Percentiles rank a stretch among this genome's conserved stretches.
These are phyloP conservation scores for Onthophagus taurus DNA, from an alignment of 1,140 invertebrate genomes.

Conservation along the genomic window DNA sequence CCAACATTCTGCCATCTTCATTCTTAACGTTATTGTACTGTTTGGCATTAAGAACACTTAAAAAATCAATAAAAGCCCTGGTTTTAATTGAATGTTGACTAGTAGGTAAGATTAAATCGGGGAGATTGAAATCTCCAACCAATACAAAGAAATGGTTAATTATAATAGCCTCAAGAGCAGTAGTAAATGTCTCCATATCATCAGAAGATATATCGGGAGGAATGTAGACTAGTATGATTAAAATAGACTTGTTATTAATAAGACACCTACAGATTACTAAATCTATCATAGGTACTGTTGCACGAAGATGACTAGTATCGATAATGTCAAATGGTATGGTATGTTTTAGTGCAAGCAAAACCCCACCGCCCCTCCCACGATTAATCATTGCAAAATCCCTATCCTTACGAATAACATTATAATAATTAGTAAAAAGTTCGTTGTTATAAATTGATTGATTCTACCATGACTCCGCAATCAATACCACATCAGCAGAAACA, in stretches of 20 bases:
- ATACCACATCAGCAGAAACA: too few species aligned
- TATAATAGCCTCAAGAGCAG: neutral
- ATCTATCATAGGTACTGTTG: neutral
- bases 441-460: too few species aligned
- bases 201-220: neutral
- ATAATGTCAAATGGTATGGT: neutral
- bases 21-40: neutral
- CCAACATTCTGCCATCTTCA: neutral
- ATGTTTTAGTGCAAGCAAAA: too few species aligned
- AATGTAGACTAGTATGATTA: neutral
- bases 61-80: neutral
- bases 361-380: too few species aligned
- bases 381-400: too few species aligned
- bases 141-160: neutral
- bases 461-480: too few species aligned
- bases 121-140: neutral
- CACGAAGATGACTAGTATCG: neutral
- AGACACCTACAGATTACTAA: conserved; percentile 3
- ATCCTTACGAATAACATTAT: too few species aligned
- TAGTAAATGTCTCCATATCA: conserved; percentile 3
- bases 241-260: neutral
- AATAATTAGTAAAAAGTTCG: too few species aligned
- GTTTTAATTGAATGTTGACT: neutral
- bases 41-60: conserved; percentile 2
- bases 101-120: neutral